Percentiles rank a stretch among this genome's conserved stretches.
Evolutionary conservation across 2,888 invertebrate species (phyloP).

Genomic region (Latrodectus hesperus): DNA sequence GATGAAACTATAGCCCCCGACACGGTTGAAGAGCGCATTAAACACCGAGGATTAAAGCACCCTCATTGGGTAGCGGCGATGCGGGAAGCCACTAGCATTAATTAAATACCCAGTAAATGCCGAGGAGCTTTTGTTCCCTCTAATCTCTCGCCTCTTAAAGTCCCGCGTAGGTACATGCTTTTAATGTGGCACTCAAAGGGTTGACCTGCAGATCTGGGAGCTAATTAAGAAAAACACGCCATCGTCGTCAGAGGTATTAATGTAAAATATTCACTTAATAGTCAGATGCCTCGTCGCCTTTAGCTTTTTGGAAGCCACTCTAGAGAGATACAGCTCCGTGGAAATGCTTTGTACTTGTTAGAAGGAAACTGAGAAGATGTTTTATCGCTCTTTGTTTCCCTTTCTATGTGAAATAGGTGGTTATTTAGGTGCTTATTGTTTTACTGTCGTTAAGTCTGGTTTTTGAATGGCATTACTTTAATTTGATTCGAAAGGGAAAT

Average conservation of each 20-base stretch:
- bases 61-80: slow-evolving; percentile 19
- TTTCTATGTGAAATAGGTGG: no score
- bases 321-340: no score
- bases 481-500: no score
- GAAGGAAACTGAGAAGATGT: no score
- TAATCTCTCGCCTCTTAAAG: slow-evolving; percentile 50
- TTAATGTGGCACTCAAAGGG: slow-evolving; percentile 59
- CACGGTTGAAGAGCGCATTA: slow-evolving; percentile 31
- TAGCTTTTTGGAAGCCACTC: slow-evolving; percentile 5
- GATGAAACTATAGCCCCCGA: not conserved
- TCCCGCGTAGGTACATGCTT: slow-evolving; percentile 30
- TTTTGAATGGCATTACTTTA: no score
- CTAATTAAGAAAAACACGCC: slow-evolving; percentile 64
- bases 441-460: no score
- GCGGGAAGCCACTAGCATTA: slow-evolving; percentile 60
- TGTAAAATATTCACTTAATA: slow-evolving; percentile 68
- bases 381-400: no score
- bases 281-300: slow-evolving; percentile 26
- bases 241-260: slow-evolving; percentile 52
- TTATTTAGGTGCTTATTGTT: no score
- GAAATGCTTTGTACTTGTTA: no score
- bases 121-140: slow-evolving; percentile 31
- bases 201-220: slow-evolving; percentile 39
- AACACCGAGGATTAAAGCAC: slow-evolving; percentile 47
- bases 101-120: slow-evolving; percentile 42